Conservation (phyloP, 2,113 vertebrate species). For the Neoarius graeffei region DNA sequence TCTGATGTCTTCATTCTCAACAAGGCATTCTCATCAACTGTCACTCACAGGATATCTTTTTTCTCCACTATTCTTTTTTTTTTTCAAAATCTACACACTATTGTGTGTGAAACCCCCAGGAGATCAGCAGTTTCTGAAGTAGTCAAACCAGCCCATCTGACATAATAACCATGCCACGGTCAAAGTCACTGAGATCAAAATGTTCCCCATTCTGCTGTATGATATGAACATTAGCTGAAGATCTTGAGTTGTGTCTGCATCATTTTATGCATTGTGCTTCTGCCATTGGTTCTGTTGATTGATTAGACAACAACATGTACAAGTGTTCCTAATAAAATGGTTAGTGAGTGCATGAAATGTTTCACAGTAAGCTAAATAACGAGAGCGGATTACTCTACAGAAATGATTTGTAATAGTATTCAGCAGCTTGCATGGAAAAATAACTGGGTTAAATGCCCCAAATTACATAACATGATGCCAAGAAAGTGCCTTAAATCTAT, state of each 20-base stretch:
- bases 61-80: not conserved
- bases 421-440: not conserved
- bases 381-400: not conserved
- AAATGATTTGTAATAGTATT: not conserved
- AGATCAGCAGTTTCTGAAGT: not conserved
- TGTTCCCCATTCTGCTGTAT: not conserved
- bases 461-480: slow-evolving; percentile 56
- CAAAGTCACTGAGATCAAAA: not conserved
- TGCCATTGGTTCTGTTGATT: not conserved
- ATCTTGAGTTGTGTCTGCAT: not conserved
- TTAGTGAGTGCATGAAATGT: not conserved
- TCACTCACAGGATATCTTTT: not conserved
- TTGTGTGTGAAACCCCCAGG: not conserved
- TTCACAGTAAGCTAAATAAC: not conserved
- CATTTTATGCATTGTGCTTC: not conserved
- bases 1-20: not conserved
- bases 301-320: not conserved
- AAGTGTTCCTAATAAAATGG: not conserved
- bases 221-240: not conserved
- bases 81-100: not conserved
- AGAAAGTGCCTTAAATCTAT: slow-evolving; percentile 51
- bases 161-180: not conserved
- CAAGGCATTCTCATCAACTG: not conserved
- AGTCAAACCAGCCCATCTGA: not conserved
- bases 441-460: slow-evolving; percentile 45